Conservation (phyloP, 2,888 invertebrate species). For the Nomada ferruginata region DNA sequence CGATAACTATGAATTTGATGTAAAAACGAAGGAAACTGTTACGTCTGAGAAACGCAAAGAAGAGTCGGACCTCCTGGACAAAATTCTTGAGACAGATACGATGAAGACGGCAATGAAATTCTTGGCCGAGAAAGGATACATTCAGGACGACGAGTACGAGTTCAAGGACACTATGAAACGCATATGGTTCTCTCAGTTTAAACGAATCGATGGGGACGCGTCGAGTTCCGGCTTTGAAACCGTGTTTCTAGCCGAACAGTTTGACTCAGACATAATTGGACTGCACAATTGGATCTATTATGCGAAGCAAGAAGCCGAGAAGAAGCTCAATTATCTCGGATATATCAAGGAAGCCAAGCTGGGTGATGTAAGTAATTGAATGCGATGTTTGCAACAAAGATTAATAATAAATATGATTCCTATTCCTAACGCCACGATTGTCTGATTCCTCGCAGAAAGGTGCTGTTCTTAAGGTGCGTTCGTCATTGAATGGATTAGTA, state of each 20-base stretch:
- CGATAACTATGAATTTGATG: conserved; percentile 94
- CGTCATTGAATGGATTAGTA: conserved; percentile 88
- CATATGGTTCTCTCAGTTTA: conserved; percentile 93
- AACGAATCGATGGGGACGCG: conserved; percentile 90
- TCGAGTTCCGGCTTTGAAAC: conserved; percentile 97
- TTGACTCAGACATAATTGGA: conserved; percentile 89
- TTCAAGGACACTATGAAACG: conserved; percentile 90
- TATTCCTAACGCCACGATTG: neutral
- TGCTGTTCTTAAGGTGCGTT: conserved; percentile 89
- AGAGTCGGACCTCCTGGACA: conserved; percentile 92
- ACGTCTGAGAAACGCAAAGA: conserved; percentile 90
- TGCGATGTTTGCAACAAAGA: neutral
- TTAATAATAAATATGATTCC: neutral
- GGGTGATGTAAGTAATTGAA: conserved; percentile 87
- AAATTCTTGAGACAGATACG: conserved; percentile 90
- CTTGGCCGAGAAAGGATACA: conserved; percentile 86
- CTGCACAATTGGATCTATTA: conserved; percentile 97
- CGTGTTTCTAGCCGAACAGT: conserved; percentile 93
- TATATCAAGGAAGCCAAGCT: conserved; percentile 90
- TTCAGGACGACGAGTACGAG: conserved; percentile 83
- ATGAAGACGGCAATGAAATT: conserved; percentile 90
- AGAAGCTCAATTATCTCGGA: conserved; percentile 92
- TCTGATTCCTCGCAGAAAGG: conserved; percentile 88
- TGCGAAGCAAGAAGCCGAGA: conserved; percentile 90
- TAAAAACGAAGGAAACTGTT: conserved; percentile 89